Conservation (phyloP, 2,888 invertebrate species). For the Bibio marci region DNA sequence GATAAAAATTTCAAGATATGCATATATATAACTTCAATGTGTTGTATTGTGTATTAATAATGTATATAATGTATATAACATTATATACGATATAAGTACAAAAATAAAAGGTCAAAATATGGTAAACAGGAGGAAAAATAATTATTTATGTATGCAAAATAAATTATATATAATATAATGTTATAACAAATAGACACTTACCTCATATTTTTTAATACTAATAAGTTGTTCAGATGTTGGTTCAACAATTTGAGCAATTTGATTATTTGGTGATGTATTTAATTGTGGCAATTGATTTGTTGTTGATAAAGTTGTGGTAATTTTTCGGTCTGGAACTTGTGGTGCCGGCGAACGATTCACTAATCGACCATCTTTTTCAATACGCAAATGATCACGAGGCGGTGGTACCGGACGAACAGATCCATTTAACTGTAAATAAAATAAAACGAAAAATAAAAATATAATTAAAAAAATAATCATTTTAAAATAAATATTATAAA, state of each 20-base stretch:
- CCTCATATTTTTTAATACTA: constrained; percentile 85
- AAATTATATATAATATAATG: neutral
- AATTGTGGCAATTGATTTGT: constrained; percentile 15
- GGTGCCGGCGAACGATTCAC: constrained; percentile 50
- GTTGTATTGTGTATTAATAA: too few relatives aligned
- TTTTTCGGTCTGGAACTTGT: constrained; percentile 44
- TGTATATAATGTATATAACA: too few relatives aligned
- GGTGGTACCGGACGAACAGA: constrained; percentile 31
- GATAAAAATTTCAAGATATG: too few relatives aligned
- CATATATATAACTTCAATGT: too few relatives aligned
- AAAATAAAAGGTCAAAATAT: too few relatives aligned
- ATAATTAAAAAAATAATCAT: too few relatives aligned
- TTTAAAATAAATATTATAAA: too few relatives aligned
- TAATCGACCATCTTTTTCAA: constrained; percentile 41
- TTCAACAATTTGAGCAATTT: constrained; percentile 32
- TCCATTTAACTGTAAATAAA: constrained; percentile 23
- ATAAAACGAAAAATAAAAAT: neutral
- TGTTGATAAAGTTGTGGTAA: too few relatives aligned
- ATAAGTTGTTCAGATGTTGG: constrained; percentile 79
- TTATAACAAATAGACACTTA: constrained; percentile 27
- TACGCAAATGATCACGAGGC: constrained; percentile 46
- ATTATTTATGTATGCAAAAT: too few relatives aligned
- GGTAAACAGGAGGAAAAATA: too few relatives aligned
- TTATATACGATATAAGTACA: too few relatives aligned
- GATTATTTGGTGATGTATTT: constrained; percentile 32